Percentiles rank a stretch among this genome's conserved stretches.
These are phyloP conservation scores for Isurus oxyrinchus DNA, from an alignment of 2,113 vertebrate species.

Conservation along the genomic window DNA sequence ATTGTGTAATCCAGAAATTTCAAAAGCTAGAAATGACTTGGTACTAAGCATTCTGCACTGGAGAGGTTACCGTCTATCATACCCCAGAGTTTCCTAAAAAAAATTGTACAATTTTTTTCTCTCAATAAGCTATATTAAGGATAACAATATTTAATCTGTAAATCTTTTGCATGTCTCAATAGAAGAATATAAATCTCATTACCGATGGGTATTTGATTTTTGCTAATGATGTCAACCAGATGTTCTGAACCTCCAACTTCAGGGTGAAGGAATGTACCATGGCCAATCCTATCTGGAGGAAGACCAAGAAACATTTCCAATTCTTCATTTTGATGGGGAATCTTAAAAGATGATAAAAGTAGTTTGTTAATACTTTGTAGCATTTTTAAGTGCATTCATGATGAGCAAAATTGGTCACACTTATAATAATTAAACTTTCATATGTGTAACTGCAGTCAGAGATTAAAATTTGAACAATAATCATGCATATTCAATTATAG, in stretches of 20 bases:
- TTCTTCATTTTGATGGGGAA: slow-evolving; percentile 77
- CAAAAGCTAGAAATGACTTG: too few species aligned
- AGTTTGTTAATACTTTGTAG: not conserved
- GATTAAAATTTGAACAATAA: not conserved
- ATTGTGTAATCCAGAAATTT: too few species aligned
- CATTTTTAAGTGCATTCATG: not conserved
- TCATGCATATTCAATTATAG: not conserved
- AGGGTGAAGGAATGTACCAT: slow-evolving; percentile 81
- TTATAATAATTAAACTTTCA: not conserved
- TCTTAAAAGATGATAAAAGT: slow-evolving; percentile 54
- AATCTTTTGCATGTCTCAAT: not conserved
- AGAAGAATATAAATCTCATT: slow-evolving; percentile 40
- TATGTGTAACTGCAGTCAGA: not conserved
- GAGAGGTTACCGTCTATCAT: not conserved
- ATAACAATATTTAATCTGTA: not conserved
- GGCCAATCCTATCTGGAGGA: slow-evolving; percentile 79
- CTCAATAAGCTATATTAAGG: not conserved
- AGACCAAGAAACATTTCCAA: slow-evolving; percentile 72
- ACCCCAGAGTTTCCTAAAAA: not conserved
- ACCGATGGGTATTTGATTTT: slow-evolving; percentile 79
- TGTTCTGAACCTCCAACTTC: slow-evolving; percentile 60
- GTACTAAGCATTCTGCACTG: too few species aligned
- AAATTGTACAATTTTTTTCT: not conserved
- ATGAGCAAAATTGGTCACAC: not conserved
- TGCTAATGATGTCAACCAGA: slow-evolving; percentile 72